Evolutionary conservation across 2,888 invertebrate genomes (phyloP), one percentile per base, ranked within the genome.

Genomic region (Cephonodes hylas): DNA sequence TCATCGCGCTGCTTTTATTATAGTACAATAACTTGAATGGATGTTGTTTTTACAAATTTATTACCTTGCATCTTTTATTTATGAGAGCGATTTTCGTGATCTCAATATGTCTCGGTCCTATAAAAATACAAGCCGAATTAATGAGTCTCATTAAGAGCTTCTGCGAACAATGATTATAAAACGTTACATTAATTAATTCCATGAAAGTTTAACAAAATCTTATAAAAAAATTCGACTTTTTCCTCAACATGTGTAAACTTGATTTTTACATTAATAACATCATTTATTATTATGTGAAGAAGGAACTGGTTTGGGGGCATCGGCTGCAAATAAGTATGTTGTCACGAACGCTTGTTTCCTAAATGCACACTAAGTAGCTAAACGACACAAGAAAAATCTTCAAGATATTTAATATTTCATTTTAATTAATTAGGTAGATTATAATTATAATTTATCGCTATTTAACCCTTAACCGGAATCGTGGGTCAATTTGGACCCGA

Each of bases 111-210:
- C 27, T 27, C 18, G 53, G 53, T 53, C 7, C 20, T 31, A 13
- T 53, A 18, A 20, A 31, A 53, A 53, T 34, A 53, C 53, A 31
- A 27, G 31, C 3, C 18, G 18, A 53, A 53, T 53, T 53, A 53
- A 53, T 53, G 53, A 53, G 27, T 1, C 18, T 18, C 15, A 48
- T 31, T 31, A 53, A 3, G 31, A 27, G 31, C 27, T 53, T 53
- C 31, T 53, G 31, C 18, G 10, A 31, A 53, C 27, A 27, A 53
- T 53, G 15, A 53, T 27, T 10, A 13, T 53, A 31, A 53, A 53
- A 53, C 31, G 27, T 53, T 53, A 31, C 10, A 53, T 31, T 48
- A 53, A 53, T 53, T 27, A 53, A 27, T 53, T 53, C 53, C 18
- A 31, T 31, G 31, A 53, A 31, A 53, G 27, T 31, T 15, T 10